These are phyloP conservation scores for Morpho achilles DNA, from an alignment of 2,888 invertebrate genomes.

Conservation along the genomic window DNA sequence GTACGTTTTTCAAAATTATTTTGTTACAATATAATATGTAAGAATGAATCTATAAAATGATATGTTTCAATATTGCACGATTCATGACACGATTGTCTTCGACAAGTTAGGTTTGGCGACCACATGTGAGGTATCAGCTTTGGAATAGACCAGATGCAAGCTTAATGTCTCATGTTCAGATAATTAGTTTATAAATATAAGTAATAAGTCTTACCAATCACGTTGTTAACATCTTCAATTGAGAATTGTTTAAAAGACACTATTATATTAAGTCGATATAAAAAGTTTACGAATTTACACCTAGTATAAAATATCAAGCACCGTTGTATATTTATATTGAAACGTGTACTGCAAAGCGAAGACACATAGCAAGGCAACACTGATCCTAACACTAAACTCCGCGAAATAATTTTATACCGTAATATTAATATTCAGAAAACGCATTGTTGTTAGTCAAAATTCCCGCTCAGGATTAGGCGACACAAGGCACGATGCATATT, in stretches of 20 bases:
- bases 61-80: not conserved
- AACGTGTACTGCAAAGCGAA: slow-evolving; percentile 71
- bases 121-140: slow-evolving; percentile 64
- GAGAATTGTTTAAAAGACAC: slow-evolving; percentile 1
- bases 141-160: slow-evolving; percentile 63
- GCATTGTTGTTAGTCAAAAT: slow-evolving; percentile 40
- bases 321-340: slow-evolving; percentile 60
- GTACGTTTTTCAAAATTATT: no score
- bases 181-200: slow-evolving; percentile 10
- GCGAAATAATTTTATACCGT: slow-evolving; percentile 53
- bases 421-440: slow-evolving; percentile 48
- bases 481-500: slow-evolving; percentile 71
- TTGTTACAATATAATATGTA: no score
- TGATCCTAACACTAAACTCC: slow-evolving; percentile 58
- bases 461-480: slow-evolving; percentile 50
- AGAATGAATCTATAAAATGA: no score
- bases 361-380: slow-evolving; percentile 79
- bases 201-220: slow-evolving; percentile 27
- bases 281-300: slow-evolving; percentile 22
- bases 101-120: slow-evolving; percentile 52
- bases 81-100: slow-evolving; percentile 11
- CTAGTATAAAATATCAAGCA: slow-evolving; percentile 49
- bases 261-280: slow-evolving; percentile 13
- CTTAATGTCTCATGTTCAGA: slow-evolving; percentile 43
- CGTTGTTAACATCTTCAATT: slow-evolving; percentile 14